Percentiles rank a stretch among this genome's conserved stretches.
phyloP scores from a whole-genome alignment of 2,797 vertebrate species.

The Hypotaenidia philippensis region DNA sequence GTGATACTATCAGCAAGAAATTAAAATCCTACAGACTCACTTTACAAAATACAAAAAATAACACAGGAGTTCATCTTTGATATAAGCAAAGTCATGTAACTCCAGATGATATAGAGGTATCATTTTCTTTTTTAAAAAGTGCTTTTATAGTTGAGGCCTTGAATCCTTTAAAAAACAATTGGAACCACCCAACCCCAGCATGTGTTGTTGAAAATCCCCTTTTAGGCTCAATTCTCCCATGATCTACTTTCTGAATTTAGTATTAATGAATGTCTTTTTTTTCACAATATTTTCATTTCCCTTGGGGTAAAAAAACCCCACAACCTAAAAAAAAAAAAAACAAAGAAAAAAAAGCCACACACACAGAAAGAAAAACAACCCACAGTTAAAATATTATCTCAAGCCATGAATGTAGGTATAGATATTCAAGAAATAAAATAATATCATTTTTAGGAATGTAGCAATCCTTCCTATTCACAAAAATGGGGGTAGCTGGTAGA shows the following conservation, averaged over 20 bases:
- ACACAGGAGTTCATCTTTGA: fast-evolving
- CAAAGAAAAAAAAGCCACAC: too few species aligned
- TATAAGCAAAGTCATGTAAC: neutral
- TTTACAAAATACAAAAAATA: neutral
- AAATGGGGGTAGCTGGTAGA: neutral
- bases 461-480: neutral
- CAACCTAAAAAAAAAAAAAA: neutral
- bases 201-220: neutral
- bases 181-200: neutral
- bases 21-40: neutral
- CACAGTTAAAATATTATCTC: neutral
- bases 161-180: neutral
- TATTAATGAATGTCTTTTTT: neutral
- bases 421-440: neutral
- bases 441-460: neutral
- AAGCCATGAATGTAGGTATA: neutral
- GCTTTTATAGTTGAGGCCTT: neutral
- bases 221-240: neutral
- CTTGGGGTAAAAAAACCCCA: neutral
- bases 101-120: neutral
- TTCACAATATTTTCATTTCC: neutral
- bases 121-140: neutral
- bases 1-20: neutral
- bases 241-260: neutral
- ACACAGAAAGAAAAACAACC: neutral